Conservation (phyloP, 2,888 invertebrate genomes). For the Flabesymbios commensalis region DNA sequence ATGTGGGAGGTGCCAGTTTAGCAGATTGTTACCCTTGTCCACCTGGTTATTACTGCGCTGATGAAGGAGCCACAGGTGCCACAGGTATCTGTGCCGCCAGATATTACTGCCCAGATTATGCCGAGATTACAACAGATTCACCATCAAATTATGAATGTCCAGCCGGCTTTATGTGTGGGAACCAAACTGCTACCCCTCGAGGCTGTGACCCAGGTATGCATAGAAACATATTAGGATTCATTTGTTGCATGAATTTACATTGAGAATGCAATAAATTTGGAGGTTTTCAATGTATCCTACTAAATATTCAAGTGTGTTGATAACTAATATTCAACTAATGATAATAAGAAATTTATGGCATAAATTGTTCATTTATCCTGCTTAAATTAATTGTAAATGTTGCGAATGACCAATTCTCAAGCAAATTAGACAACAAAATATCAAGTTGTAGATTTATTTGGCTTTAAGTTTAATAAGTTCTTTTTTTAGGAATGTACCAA, state of each 20-base stretch:
- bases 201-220: constrained; percentile 44
- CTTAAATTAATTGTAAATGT: too few species aligned
- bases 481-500: constrained; percentile 49
- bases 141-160: constrained; percentile 40
- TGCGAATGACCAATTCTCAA: too few species aligned
- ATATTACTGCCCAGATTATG: constrained; percentile 50
- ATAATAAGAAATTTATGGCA: too few species aligned
- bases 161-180: constrained; percentile 51
- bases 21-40: constrained; percentile 51
- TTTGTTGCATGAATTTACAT: neutral
- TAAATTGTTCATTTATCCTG: too few species aligned
- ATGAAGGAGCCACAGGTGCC: constrained; percentile 45
- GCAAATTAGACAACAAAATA: too few species aligned
- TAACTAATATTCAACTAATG: too few species aligned
- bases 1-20: constrained; percentile 38
- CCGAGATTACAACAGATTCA: constrained; percentile 7
- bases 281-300: too few species aligned
- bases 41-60: constrained; percentile 50
- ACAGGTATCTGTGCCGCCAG: constrained; percentile 51
- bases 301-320: too few species aligned
- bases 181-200: constrained; percentile 38
- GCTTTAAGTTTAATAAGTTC: too few species aligned
- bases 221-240: neutral
- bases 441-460: constrained; percentile 7
- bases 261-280: too few species aligned